Evolutionary conservation across 2,888 invertebrate species (phyloP), one percentile per base, ranked within the genome.

Genomic region (Steinernema carpocapsae): DNA sequence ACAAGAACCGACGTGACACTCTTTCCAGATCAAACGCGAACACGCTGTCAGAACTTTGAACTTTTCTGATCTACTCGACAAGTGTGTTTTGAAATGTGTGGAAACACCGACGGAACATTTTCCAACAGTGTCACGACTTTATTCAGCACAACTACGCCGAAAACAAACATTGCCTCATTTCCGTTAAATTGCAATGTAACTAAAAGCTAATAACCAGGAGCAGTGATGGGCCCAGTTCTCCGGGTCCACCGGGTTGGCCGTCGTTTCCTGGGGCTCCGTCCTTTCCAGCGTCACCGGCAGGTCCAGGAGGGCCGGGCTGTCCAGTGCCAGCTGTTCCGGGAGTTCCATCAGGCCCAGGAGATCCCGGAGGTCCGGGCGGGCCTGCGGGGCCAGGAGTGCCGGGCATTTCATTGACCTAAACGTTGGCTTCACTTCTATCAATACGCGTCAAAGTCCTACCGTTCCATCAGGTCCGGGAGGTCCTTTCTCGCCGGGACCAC

Each of bases 351-450:
- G 71, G 78, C 77, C 82, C 82, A 37, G 76, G 76, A 70, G 78
- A 76, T 74, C 82, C 82, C 72, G 79, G 76, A 37, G 76, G 76
- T 76, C 82, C 82, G 32, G 76, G 77, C 26, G 79, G 77, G 77
- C 80, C 64, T 2, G 64, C 64, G n/a, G 64, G 32, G 14, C 64
- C 64, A 17, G 64, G 32, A 1, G 64, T 17, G 7, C 64, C 64
- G 7, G 64, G 64, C 64, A 29, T 7, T 64, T 64, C 64, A 17
- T 26, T 64, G 1, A 64, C 64, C 64, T 64, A 17, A 37, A 64
- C 7, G 14, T 4, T 7, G 14, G 14, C 43, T 26, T 24, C 22
- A 56, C 2, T 56, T 56, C 10, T 56, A 17, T 7, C 6, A n/a
- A 56, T 56, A 4, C 4, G 48, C 26, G 2, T 19, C 56, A 56